Conservation (phyloP, 2,797 vertebrate genomes). For the Aulostomus chinensis region DNA sequence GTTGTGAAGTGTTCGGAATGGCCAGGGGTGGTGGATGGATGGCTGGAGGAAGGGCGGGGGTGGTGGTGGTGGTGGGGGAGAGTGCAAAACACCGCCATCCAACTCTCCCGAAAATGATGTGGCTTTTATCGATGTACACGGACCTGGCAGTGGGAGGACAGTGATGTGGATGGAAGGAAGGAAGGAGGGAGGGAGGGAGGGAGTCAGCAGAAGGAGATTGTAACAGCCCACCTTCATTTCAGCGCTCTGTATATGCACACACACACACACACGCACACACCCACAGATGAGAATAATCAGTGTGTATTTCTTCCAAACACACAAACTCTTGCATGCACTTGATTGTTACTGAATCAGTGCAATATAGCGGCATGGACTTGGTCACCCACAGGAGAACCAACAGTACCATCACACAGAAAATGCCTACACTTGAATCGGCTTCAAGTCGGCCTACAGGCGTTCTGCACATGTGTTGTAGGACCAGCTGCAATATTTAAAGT, state of each 20-base stretch:
- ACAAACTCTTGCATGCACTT: slow-evolving; percentile 19
- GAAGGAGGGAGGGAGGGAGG: slow-evolving; percentile 25
- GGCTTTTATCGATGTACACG: slow-evolving; percentile 42
- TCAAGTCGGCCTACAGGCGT: too few relatives aligned
- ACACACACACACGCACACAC: not conserved
- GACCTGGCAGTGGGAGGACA: slow-evolving; percentile 38
- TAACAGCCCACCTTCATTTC: slow-evolving; percentile 45
- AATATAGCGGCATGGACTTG: too few relatives aligned
- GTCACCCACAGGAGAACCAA: too few relatives aligned
- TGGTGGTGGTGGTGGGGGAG: not conserved
- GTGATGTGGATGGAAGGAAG: slow-evolving; percentile 31
- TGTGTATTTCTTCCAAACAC: too few relatives aligned
- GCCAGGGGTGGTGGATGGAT: slow-evolving; percentile 41
- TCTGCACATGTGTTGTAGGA: too few relatives aligned
- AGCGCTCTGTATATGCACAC: slow-evolving; percentile 13
- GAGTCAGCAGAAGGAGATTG: too few relatives aligned
- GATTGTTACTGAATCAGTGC: slow-evolving; percentile 12
- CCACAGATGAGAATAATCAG: too few relatives aligned
- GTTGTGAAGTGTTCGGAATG: slow-evolving; percentile 60
- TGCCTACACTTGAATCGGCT: too few relatives aligned
- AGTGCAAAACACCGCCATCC: slow-evolving; percentile 35
- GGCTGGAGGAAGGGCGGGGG: not conserved
- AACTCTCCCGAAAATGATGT: slow-evolving; percentile 50
- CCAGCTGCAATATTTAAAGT: too few relatives aligned
- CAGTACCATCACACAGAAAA: too few relatives aligned